These are phyloP conservation scores for Eretmocerus hayati DNA, from an alignment of 2,888 invertebrate genomes.

Conservation along the genomic window DNA sequence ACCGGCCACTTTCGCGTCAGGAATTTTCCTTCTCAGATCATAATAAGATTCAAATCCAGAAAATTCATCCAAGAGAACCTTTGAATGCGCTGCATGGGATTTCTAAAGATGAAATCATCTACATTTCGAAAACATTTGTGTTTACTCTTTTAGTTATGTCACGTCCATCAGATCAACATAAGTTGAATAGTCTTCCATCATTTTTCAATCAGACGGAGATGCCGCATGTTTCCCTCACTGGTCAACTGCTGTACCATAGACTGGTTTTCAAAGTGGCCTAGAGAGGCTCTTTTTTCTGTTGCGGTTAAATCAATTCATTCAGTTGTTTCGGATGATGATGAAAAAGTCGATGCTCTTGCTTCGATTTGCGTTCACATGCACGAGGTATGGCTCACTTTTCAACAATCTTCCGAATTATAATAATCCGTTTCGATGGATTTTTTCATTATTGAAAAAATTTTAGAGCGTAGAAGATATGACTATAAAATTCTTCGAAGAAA, in stretches of 20 bases:
- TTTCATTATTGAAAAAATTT: conserved; percentile 9
- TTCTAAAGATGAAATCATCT: no score
- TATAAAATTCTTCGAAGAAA: conserved; percentile 68
- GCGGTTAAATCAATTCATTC: conserved; percentile 65
- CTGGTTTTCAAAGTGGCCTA: conserved; percentile 91
- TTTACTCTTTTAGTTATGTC: no score
- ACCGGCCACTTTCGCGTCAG: no score
- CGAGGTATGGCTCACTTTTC: conserved; percentile 46
- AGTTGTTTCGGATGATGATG: conserved; percentile 50
- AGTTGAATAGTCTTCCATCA: no score
- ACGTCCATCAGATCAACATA: no score
- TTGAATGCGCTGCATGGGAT: no score
- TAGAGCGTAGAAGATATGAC: conserved; percentile 77
- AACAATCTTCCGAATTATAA: neutral
- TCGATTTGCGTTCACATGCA: conserved; percentile 68
- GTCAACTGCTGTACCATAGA: conserved; percentile 89
- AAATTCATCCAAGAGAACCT: no score
- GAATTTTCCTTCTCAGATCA: no score
- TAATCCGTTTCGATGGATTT: no score
- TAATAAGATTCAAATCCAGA: no score
- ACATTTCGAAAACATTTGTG: no score
- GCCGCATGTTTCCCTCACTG: conserved; percentile 90
- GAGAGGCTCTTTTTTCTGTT: conserved; percentile 77
- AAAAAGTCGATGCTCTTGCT: conserved; percentile 52
- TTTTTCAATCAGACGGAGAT: conserved; percentile 58